These are phyloP conservation scores for Campaea margaritaria DNA, from an alignment of 2,888 invertebrate genomes.

Conservation along the genomic window DNA sequence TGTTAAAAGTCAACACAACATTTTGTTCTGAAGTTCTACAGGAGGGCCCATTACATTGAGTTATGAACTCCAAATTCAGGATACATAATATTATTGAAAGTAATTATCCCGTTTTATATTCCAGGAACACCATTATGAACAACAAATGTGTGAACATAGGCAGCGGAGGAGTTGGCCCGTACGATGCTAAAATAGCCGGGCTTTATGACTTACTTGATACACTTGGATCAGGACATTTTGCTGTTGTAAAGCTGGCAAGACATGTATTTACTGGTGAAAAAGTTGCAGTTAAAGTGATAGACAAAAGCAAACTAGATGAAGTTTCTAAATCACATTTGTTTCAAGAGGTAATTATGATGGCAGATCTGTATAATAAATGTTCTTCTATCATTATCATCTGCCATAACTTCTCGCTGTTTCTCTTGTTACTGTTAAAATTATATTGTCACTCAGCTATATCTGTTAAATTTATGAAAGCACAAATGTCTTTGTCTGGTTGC, in stretches of 20 bases:
- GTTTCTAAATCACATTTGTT: conserved; percentile 98
- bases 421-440: no score
- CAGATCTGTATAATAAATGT: no score
- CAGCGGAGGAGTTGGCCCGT: conserved; percentile 79
- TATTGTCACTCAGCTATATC: no score
- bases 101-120: conserved; percentile 14
- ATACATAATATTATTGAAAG: background rate
- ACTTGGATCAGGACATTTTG: conserved; percentile 99
- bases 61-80: no score
- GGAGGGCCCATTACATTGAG: no score
- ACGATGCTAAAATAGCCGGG: conserved; percentile 96
- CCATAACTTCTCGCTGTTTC: background rate
- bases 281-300: conserved; percentile 99
- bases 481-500: no score
- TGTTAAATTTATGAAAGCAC: no score
- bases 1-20: background rate
- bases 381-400: no score
- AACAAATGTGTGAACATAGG: conserved; percentile 73
- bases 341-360: conserved; percentile 90
- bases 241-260: conserved; percentile 98
- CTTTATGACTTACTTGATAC: conserved; percentile 99
- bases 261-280: conserved; percentile 99
- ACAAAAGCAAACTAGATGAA: conserved; percentile 98
- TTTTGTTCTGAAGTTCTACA: no score
- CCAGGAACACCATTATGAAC: conserved; percentile 58